phyloP scores from a whole-genome alignment of 2,113 vertebrate species.

The Hippoglossus stenolepis region DNA sequence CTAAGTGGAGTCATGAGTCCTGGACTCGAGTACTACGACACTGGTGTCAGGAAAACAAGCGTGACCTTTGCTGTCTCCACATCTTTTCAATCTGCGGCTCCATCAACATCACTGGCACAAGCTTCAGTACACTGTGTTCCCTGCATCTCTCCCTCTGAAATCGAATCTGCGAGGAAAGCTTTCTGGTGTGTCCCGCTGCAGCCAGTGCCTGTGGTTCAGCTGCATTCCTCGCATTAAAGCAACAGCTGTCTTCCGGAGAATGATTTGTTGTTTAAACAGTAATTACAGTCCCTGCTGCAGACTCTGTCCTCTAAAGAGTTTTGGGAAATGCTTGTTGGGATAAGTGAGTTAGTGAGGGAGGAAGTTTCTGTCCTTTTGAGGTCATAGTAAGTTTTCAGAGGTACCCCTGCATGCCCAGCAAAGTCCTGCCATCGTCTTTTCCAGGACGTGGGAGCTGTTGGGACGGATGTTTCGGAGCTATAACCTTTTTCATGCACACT shows the following conservation, averaged over 20 bases:
- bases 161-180: slow-evolving; percentile 36
- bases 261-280: slow-evolving; percentile 13
- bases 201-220: slow-evolving; percentile 9
- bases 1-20: background rate
- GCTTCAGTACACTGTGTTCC: slow-evolving; percentile 37
- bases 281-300: slow-evolving; percentile 11
- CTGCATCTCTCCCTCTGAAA: slow-evolving; percentile 15
- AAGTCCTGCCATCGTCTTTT: too few species aligned
- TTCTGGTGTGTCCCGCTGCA: slow-evolving; percentile 22
- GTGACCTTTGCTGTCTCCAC: background rate
- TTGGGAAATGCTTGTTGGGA: background rate
- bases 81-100: slow-evolving; percentile 21
- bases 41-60: background rate
- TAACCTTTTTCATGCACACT: too few species aligned
- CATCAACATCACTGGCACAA: slow-evolving; percentile 6
- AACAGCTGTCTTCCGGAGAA: slow-evolving; percentile 14
- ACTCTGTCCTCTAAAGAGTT: background rate
- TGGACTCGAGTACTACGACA: background rate
- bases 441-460: too few species aligned
- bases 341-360: background rate
- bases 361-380: slow-evolving; percentile 1
- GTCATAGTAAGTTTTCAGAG: too few species aligned
- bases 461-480: too few species aligned
- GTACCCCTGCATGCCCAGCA: too few species aligned
- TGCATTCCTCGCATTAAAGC: slow-evolving; percentile 42